These are phyloP conservation scores for Callaeas wilsoni DNA, from an alignment of 2,113 vertebrate genomes.

Conservation along the genomic window DNA sequence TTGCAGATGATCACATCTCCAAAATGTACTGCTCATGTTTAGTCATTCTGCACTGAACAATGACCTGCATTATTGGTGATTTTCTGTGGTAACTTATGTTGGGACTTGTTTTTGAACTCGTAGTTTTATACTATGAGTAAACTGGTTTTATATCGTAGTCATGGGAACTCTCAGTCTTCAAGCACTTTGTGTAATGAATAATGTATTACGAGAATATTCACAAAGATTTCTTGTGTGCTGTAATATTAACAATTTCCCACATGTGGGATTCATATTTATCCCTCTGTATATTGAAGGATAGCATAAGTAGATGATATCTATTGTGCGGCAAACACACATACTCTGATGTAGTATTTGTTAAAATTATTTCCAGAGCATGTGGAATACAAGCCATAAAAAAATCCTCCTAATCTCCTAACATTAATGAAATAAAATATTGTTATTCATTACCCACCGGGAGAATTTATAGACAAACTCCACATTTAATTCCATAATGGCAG, in stretches of 20 bases:
- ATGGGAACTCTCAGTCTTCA: constrained; percentile 45
- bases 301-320: background rate
- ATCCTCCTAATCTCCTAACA: background rate
- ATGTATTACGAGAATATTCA: constrained; percentile 20
- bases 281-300: background rate
- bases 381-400: background rate
- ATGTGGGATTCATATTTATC: constrained; percentile 35
- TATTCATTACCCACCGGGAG: background rate
- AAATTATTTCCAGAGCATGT: background rate
- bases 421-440: constrained; percentile 21
- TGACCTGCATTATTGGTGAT: background rate
- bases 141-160: constrained; percentile 26
- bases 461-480: background rate
- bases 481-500: background rate
- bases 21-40: background rate
- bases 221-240: constrained; percentile 27
- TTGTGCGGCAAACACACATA: background rate
- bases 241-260: constrained; percentile 39
- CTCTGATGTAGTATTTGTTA: background rate
- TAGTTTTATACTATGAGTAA: background rate
- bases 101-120: background rate
- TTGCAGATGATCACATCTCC: background rate
- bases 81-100: background rate
- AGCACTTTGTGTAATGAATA: constrained; percentile 40
- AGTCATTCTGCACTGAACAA: background rate